These are phyloP conservation scores for Belonocnema kinseyi DNA, from an alignment of 1,140 invertebrate species.

Conservation along the genomic window DNA sequence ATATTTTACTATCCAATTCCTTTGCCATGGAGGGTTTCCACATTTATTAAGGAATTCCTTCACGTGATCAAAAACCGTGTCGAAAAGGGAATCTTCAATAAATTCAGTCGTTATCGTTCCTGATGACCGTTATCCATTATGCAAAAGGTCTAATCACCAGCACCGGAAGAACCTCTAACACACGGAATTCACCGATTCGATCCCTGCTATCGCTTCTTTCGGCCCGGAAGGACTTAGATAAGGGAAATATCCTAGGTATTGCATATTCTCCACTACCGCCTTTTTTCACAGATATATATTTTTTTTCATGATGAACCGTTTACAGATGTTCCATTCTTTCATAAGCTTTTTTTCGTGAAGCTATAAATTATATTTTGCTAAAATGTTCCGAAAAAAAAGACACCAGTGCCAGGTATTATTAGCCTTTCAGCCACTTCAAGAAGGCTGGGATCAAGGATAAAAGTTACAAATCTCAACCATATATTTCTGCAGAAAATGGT, in stretches of 20 bases:
- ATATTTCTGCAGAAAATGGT: constrained; percentile 56
- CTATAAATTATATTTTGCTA: background rate
- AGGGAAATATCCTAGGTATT: background rate
- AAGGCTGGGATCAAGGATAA: constrained; percentile 45
- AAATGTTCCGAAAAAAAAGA: background rate
- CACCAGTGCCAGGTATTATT: background rate
- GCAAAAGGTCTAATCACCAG: constrained; percentile 46
- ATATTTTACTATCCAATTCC: background rate
- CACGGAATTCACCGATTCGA: constrained; percentile 6
- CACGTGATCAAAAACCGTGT: background rate
- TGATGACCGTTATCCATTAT: constrained; percentile 46
- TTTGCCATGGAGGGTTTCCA: background rate
- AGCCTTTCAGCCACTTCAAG: background rate
- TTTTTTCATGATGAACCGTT: background rate
- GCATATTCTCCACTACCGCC: background rate
- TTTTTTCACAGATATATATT: background rate
- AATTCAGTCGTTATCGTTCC: constrained; percentile 38
- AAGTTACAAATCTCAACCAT: constrained; percentile 58
- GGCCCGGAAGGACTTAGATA: constrained; percentile 36
- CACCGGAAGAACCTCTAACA: constrained; percentile 3
- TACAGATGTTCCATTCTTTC: background rate
- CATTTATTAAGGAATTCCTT: background rate
- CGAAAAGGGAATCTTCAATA: constrained; percentile 28
- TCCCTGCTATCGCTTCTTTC: constrained; percentile 8
- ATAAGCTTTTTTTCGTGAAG: background rate